Conservation (phyloP, 1,140 invertebrate species). For the Apis mellifera region Amel_HAv3.1 CM009938.2:5845501-5846000, state of each 20-base stretch:
- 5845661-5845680: no score
- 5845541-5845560: not conserved
- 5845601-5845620: not conserved
- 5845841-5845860: not conserved
- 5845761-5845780: no score
- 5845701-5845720: not conserved
- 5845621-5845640: not conserved
- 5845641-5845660: no score
- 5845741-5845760: no score
- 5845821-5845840: no score
- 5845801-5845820: not conserved
- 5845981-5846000: not conserved
- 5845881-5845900: conserved; percentile 9
- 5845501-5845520: conserved; percentile 18
- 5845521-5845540: not conserved
- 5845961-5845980: not conserved
- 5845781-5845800: not conserved
- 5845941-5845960: not conserved
- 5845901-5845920: not conserved
- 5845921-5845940: not conserved
- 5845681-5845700: not conserved
- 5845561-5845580: not conserved
- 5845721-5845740: no score
- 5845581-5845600: not conserved
- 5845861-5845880: not conserved